A percentile compares a stretch with the other conserved stretches of the same genome.
Conservation (phyloP, 2,888 invertebrate species). For the Ochropacha duplaris region DNA sequence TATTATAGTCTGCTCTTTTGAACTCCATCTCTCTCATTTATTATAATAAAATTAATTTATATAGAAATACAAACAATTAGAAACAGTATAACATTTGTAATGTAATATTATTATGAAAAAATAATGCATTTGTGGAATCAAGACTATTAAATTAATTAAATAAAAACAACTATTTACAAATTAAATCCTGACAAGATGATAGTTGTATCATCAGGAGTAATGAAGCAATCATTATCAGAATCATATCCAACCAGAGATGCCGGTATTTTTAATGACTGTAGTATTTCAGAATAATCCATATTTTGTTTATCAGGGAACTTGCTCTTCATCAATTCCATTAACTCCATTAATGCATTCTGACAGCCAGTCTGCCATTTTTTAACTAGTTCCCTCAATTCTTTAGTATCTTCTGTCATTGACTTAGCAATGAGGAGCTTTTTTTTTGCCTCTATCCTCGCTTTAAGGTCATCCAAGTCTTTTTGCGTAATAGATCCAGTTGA, state of each 20-base stretch:
- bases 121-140: neutral
- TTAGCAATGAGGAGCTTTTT: slow-evolving; percentile 63
- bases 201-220: slow-evolving; percentile 59
- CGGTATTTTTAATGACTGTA: slow-evolving; percentile 76
- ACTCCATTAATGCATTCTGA: slow-evolving; percentile 75
- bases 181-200: slow-evolving; percentile 42
- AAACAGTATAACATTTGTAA: neutral
- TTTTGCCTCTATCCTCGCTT: slow-evolving; percentile 66
- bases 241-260: slow-evolving; percentile 74
- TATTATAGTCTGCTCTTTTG: neutral
- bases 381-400: slow-evolving; percentile 72
- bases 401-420: slow-evolving; percentile 66
- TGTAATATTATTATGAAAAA: neutral
- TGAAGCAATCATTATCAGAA: slow-evolving; percentile 75
- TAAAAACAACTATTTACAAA: slow-evolving; percentile 24
- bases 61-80: neutral
- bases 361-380: slow-evolving; percentile 82
- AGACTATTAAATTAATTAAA: slow-evolving; percentile 11
- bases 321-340: slow-evolving; percentile 70
- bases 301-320: slow-evolving; percentile 65
- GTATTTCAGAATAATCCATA: slow-evolving; percentile 74
- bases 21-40: neutral
- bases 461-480: slow-evolving; percentile 69
- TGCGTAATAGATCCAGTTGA: slow-evolving; percentile 75
- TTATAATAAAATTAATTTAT: too few relatives aligned